Conservation (phyloP, 2,888 invertebrate genomes). For the Pimpla rufipes region DNA sequence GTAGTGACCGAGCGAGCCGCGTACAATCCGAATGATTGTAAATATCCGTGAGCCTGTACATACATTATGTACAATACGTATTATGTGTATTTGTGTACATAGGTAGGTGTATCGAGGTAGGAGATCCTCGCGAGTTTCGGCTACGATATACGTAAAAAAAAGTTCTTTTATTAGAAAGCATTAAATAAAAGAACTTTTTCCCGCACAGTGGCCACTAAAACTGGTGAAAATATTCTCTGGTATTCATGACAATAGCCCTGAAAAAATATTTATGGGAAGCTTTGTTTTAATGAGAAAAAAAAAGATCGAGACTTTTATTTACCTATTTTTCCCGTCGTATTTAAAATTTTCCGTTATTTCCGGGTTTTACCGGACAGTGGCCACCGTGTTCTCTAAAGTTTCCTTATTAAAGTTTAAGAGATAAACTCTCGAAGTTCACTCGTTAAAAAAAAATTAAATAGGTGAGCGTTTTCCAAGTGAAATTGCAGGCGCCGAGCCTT, state of each 20-base stretch:
- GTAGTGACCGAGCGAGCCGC: neutral
- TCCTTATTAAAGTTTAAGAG: too few species aligned
- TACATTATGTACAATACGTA: slow-evolving; percentile 50
- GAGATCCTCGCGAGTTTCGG: slow-evolving; percentile 48
- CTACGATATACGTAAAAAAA: neutral
- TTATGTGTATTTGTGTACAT: slow-evolving; percentile 15
- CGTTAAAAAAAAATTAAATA: neutral
- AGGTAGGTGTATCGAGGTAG: neutral
- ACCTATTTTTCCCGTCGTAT: too few species aligned
- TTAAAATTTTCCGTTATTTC: too few species aligned
- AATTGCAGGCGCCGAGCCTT: neutral
- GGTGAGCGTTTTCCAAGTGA: neutral
- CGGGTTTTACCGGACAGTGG: too few species aligned
- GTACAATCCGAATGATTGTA: slow-evolving; percentile 48
- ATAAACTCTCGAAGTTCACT: neutral
- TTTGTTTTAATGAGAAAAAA: too few species aligned
- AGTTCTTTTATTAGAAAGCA: neutral
- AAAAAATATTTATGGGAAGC: too few species aligned
- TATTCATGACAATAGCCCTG: too few species aligned
- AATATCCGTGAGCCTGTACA: slow-evolving; percentile 65
- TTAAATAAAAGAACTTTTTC: neutral
- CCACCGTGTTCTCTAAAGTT: too few species aligned
- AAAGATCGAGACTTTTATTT: too few species aligned
- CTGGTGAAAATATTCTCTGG: too few species aligned
- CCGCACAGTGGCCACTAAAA: too few species aligned